A percentile compares a stretch with the other conserved stretches of the same genome.
phyloP scores from a whole-genome alignment of 92 coral and sea anemone species.

The Parazoanthus darwini region DNA sequence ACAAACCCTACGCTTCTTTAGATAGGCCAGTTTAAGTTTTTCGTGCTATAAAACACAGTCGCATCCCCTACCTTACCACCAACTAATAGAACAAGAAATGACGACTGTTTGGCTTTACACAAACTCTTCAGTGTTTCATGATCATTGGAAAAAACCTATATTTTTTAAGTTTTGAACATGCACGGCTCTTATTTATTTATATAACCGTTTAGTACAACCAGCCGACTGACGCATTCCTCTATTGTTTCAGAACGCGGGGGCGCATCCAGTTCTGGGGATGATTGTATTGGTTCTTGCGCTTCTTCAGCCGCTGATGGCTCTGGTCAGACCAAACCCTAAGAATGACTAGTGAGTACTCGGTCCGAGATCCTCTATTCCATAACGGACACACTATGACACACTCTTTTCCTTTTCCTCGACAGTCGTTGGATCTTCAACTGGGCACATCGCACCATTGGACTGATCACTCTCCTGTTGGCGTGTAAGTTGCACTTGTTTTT shows the following conservation, averaged over 20 bases:
- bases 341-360: neutral
- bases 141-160: no score
- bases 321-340: neutral
- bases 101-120: no score
- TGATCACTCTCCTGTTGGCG: neutral
- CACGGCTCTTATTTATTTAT: no score
- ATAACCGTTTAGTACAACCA: no score
- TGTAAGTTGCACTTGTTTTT: neutral
- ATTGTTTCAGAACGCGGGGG: neutral
- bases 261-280: neutral
- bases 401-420: neutral
- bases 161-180: no score
- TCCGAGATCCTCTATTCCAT: neutral
- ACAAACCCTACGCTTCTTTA: no score
- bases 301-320: neutral
- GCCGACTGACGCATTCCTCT: neutral
- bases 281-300: neutral
- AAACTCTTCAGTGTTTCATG: no score
- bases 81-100: no score
- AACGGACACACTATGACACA: neutral
- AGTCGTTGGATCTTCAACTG: constrained; percentile 6
- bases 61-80: neutral
- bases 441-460: neutral
- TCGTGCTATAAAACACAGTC: neutral
- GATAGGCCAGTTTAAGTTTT: no score